Evolutionary conservation across 1,140 invertebrate genomes (phyloP), one percentile per base, ranked within the genome.

Genomic region (Pseudomyrmex flavicornis): DNA sequence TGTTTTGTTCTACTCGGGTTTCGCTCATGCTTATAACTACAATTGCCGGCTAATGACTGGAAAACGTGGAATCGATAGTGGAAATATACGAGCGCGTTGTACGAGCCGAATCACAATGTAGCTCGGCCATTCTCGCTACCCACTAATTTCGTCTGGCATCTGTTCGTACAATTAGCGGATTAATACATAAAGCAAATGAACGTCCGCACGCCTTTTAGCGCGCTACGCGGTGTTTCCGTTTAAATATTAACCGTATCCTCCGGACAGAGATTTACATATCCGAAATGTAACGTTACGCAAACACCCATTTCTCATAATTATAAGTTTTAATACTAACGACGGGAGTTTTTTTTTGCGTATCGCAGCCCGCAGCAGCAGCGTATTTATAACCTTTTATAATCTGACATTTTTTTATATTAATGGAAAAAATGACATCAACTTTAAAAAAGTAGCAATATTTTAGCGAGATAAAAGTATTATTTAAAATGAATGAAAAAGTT

Each of bases 11-110:
- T n/a, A 48, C 35, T 69, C 54, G 52, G 3, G 35, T 70, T 79
- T 59, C 65, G 44, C 54, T 17, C 79, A 48, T 82, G 79, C 79
- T 82, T 82, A 75, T 66, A 74, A 76, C 46, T 75, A 54, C 83
- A 80, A 85, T 87, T 74, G 70, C 58, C 26, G 52, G 68, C 44
- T 74, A 87, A 84, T 75, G 85, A 79, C 69, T 74, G 70, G 85
- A 61, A 87, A 74, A 87, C 58, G 65, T 69, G 70, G 68, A 84
- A 88, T 88, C 82, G 85, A 75, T 82, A 70, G 72, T 15, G 62
- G 44, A 65, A 80, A 82, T 83, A 58, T 77, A 77, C 52, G 44
- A 75, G 52, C 46, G 4, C 44, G 20, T 4, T 9, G 72, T 68
- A 15, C 65, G 26, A 52, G 48, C 48, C 22, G 70, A 86, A 72